phyloP scores from a whole-genome alignment of 2,113 vertebrate genomes.

The Saguinus imperator region DNA sequence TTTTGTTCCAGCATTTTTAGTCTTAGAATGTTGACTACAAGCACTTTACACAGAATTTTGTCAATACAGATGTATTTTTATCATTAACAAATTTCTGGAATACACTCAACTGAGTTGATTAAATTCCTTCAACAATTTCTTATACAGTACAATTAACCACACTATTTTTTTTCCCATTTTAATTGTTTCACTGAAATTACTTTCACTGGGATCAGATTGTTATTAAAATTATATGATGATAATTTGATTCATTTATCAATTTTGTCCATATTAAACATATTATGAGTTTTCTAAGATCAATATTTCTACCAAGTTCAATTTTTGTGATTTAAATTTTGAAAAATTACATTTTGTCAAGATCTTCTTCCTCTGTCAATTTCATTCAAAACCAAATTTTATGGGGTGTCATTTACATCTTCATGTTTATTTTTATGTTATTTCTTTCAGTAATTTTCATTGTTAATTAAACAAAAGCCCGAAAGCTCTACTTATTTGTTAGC shows the following conservation, averaged over 20 bases:
- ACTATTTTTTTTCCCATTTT: background rate
- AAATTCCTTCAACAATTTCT: constrained; percentile 38
- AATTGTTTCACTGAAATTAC: constrained; percentile 48
- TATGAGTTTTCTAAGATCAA: background rate
- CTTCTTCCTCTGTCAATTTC: background rate
- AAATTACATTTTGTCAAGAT: background rate
- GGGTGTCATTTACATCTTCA: background rate
- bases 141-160: background rate
- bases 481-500: constrained; percentile 30
- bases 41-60: constrained; percentile 45
- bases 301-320: background rate
- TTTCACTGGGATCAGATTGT: constrained; percentile 38
- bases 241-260: constrained; percentile 31
- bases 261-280: background rate
- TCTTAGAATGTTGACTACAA: constrained; percentile 16
- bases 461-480: constrained; percentile 46
- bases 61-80: constrained; percentile 47
- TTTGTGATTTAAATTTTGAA: constrained; percentile 42
- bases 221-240: constrained; percentile 26
- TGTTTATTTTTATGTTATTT: constrained; percentile 55
- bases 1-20: background rate
- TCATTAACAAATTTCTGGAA: constrained; percentile 41
- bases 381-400: constrained; percentile 29
- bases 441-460: constrained; percentile 51
- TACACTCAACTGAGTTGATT: constrained; percentile 33